These are phyloP conservation scores for Achroia grisella DNA, from an alignment of 1,140 invertebrate species.

Conservation along the genomic window DNA sequence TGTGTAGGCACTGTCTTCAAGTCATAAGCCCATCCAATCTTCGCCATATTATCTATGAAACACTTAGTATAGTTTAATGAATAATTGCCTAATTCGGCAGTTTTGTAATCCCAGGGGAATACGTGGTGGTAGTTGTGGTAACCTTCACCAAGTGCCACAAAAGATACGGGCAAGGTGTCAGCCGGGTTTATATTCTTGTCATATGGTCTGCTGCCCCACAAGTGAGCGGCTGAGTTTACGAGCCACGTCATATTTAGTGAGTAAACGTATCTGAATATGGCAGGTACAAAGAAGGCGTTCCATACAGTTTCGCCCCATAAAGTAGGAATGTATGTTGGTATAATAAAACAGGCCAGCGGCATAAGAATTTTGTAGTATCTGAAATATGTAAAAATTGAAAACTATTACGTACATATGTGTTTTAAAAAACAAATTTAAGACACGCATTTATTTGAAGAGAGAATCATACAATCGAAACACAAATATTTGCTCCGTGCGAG, in stretches of 20 bases:
- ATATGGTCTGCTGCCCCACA: slow-evolving; percentile 83
- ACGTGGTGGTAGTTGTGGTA: slow-evolving; percentile 87
- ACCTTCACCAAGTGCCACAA: slow-evolving; percentile 76
- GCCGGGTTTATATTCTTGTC: slow-evolving; percentile 80
- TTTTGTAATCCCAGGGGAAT: slow-evolving; percentile 83
- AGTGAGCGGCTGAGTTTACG: slow-evolving; percentile 84
- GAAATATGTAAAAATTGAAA: slow-evolving; percentile 15
- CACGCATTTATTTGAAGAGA: too few relatives aligned
- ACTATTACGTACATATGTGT: too few relatives aligned
- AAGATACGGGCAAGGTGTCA: slow-evolving; percentile 76
- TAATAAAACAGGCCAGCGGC: slow-evolving; percentile 79
- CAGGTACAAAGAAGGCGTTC: slow-evolving; percentile 76
- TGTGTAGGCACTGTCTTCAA: slow-evolving; percentile 75
- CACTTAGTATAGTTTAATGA: slow-evolving; percentile 75
- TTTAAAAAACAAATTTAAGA: too few relatives aligned
- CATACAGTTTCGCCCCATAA: slow-evolving; percentile 80
- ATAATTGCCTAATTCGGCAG: slow-evolving; percentile 78
- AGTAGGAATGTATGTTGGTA: slow-evolving; percentile 84
- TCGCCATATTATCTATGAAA: slow-evolving; percentile 79
- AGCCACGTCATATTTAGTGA: slow-evolving; percentile 84
- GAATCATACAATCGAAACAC: too few relatives aligned
- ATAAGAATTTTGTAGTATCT: slow-evolving; percentile 84
- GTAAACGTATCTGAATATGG: slow-evolving; percentile 78
- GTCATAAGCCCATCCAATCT: slow-evolving; percentile 78
- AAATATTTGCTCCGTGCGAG: too few relatives aligned